Base-by-base conservation (phyloP, 2,113 vertebrate species). In the Salvelinus namaycush region DNA sequence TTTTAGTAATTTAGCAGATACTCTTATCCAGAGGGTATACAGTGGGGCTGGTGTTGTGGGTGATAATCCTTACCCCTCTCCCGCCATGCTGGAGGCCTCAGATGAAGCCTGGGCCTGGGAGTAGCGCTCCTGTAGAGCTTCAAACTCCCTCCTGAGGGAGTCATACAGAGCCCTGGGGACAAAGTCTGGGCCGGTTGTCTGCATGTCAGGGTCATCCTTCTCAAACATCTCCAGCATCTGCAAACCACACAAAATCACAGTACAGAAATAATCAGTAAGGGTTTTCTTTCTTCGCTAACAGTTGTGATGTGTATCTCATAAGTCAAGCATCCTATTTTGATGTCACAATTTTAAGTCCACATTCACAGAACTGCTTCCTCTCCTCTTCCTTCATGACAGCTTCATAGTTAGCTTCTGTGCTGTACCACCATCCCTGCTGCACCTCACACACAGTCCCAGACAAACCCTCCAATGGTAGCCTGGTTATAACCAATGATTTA, bases 151-250 rank as follows among this genome's bases (percentile, higher is more conserved):
- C 74, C 92, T 93, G 39, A 98, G 90, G 1, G 95, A 93, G 4
- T 95, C 92, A 1, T 97, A 98, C 81, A 92, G 87, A 18, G 84
- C 86, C 13, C 92, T 49, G 0, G 96, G 95, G 26, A 98, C 89
- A 0, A 94, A 87, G 78, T 95, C 95, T 1, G 83, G 72, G 51
- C 89, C 84, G 0, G 80, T 73, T 1, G 64, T 71, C 18, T 94
- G 86, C 49, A 85, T 78, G 78, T 93, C 89, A 0, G 93, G 92
- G 83, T 96, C 96, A 0, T 97, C 97, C 76, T 93, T 95, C 91
- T 99, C 96, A 0, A 95, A 98, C 89, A 95, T 95, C 92, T 98
- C 97, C 91, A 99, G 86, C 90, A 98, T 94, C 97, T 97, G 86
- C 12, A 1, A 0, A 80, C 16, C 70, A 77, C 20, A 79, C 0